Conservation (phyloP, 2,888 invertebrate genomes). For the Pandemis corylana region DNA sequence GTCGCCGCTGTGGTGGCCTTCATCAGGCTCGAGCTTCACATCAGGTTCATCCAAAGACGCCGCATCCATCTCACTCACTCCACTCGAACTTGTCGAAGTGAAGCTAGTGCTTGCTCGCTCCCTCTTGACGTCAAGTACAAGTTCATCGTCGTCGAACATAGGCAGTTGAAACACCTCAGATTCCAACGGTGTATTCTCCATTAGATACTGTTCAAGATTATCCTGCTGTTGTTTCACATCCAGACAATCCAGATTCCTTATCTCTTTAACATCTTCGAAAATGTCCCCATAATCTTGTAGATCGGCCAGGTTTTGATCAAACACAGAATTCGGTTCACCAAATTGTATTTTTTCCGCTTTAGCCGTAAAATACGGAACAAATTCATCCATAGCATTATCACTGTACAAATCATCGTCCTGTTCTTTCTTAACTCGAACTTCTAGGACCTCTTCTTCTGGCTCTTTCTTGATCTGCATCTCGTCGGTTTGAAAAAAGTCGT, state of each 20-base stretch:
- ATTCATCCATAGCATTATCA: conserved; percentile 78
- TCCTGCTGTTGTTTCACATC: conserved; percentile 75
- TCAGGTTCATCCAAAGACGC: conserved; percentile 66
- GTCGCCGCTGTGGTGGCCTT: conserved; percentile 78
- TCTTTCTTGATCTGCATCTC: conserved; percentile 78
- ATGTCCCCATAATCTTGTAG: conserved; percentile 82
- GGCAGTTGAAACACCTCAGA: conserved; percentile 70
- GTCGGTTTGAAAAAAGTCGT: conserved; percentile 70
- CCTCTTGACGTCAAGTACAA: conserved; percentile 74
- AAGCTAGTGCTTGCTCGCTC: conserved; percentile 82
- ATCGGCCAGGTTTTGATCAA: conserved; percentile 85
- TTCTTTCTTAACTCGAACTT: conserved; percentile 70
- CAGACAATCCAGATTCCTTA: conserved; percentile 70
- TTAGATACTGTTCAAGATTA: conserved; percentile 72
- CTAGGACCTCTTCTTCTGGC: conserved; percentile 54
- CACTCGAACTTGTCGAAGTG: conserved; percentile 79
- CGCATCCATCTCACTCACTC: conserved; percentile 78
- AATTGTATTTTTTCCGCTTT: conserved; percentile 68
- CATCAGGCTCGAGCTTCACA: conserved; percentile 76
- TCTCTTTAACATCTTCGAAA: conserved; percentile 68
- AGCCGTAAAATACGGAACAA: conserved; percentile 72
- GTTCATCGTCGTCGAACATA: conserved; percentile 75
- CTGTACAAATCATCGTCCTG: conserved; percentile 70
- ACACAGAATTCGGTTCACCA: conserved; percentile 76
- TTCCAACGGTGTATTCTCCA: conserved; percentile 78